Percentiles rank a stretch among this genome's conserved stretches.
Evolutionary conservation across 2,888 invertebrate genomes (phyloP).

Genomic region (Liodrosophila aerea): DNA sequence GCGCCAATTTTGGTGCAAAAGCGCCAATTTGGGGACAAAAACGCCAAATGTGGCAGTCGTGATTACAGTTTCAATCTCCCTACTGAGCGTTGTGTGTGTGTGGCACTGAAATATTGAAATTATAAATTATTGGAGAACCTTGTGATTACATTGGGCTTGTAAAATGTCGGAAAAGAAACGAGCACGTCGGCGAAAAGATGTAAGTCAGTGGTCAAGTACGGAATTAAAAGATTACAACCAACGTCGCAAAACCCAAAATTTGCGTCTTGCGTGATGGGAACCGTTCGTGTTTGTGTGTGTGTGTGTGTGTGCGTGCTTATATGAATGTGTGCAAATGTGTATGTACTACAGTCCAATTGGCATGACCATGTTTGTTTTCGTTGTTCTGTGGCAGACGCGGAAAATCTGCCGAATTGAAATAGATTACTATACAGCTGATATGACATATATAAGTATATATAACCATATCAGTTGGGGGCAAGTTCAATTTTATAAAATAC

Average conservation of each 20-base stretch:
- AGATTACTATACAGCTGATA: slow-evolving; percentile 16
- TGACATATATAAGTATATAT: not conserved
- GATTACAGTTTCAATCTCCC: slow-evolving; percentile 24
- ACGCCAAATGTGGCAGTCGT: no score
- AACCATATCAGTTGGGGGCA: slow-evolving; percentile 32
- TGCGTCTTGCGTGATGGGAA: slow-evolving; percentile 30
- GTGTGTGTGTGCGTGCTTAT: slow-evolving; percentile 9
- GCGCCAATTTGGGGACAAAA: no score
- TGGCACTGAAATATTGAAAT: slow-evolving; percentile 54
- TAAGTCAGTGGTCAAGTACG: slow-evolving; percentile 68
- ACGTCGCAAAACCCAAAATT: slow-evolving; percentile 28
- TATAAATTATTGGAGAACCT: slow-evolving; percentile 33
- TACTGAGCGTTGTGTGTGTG: slow-evolving; percentile 58
- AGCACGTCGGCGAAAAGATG: slow-evolving; percentile 82
- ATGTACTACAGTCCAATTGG: slow-evolving; percentile 54
- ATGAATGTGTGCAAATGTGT: slow-evolving; percentile 9
- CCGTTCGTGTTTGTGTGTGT: slow-evolving; percentile 5
- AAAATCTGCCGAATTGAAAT: slow-evolving; percentile 15
- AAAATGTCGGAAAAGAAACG: slow-evolving; percentile 82
- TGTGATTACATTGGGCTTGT: slow-evolving; percentile 17
- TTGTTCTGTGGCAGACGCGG: slow-evolving; percentile 32
- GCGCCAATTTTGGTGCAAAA: no score
- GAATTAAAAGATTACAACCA: not conserved
- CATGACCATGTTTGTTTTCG: slow-evolving; percentile 56
- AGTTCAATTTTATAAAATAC: slow-evolving; percentile 23